Evolutionary conservation across 2,888 invertebrate genomes (phyloP).

Genomic region (Mythimna lalbum): DNA sequence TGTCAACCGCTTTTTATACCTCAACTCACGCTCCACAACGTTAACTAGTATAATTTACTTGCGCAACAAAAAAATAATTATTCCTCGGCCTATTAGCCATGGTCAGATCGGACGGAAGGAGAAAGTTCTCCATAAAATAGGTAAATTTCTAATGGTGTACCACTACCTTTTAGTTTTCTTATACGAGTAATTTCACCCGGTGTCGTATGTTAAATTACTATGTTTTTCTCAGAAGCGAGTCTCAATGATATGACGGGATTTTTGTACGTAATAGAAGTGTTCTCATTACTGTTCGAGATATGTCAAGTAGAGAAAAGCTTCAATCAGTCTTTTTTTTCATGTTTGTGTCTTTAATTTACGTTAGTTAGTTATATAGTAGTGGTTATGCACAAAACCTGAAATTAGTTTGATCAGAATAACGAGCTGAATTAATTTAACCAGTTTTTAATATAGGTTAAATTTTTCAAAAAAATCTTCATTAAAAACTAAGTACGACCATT

Average conservation of each 20-base stretch:
- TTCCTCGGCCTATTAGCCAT: constrained; percentile 51
- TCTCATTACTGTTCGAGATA: background rate
- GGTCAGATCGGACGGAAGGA: constrained; percentile 53
- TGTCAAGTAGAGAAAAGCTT: background rate
- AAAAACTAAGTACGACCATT: too few relatives aligned
- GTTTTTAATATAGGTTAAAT: too few relatives aligned
- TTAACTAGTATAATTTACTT: constrained; percentile 51
- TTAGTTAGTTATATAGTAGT: too few relatives aligned
- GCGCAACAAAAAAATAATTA: constrained; percentile 60
- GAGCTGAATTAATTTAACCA: too few relatives aligned
- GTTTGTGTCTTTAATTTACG: too few relatives aligned
- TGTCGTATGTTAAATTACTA: constrained; percentile 47
- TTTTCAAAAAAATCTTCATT: too few relatives aligned
- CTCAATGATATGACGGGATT: constrained; percentile 25
- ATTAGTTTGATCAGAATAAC: too few relatives aligned
- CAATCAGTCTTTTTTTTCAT: background rate
- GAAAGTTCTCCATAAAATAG: constrained; percentile 56
- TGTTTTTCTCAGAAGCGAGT: constrained; percentile 33
- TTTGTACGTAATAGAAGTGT: constrained; percentile 7
- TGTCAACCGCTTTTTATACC: constrained; percentile 58
- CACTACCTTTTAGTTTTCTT: constrained; percentile 58
- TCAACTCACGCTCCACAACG: constrained; percentile 13
- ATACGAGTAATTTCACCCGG: constrained; percentile 53
- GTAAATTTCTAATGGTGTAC: constrained; percentile 64
- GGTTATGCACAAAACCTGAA: too few relatives aligned